A percentile compares a stretch with the other conserved stretches of the same genome.
Evolutionary conservation across 2,113 vertebrate species (phyloP).

Genomic region (Alethe diademata): DNA sequence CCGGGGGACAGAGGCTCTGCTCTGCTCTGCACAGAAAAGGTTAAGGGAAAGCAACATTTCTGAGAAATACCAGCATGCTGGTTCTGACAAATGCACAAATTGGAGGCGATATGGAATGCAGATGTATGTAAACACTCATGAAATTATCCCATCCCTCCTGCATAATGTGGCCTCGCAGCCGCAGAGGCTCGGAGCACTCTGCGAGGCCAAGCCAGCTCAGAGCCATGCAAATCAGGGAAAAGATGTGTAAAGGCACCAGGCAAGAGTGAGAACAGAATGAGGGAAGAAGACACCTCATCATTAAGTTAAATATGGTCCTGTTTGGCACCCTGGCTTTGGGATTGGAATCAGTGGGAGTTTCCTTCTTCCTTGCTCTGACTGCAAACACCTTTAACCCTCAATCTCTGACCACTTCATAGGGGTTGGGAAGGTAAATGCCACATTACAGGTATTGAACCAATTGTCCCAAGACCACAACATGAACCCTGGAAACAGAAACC

Average conservation of each 20-base stretch:
- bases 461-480: background rate
- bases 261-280: background rate
- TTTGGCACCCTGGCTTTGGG: background rate
- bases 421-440: background rate
- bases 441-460: background rate
- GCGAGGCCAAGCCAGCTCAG: background rate
- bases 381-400: background rate
- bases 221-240: background rate
- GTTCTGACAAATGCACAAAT: constrained; percentile 64
- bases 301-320: background rate
- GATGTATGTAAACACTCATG: constrained; percentile 62
- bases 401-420: background rate
- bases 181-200: background rate
- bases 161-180: background rate
- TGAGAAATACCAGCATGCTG: constrained; percentile 47
- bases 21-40: background rate
- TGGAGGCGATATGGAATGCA: constrained; percentile 48
- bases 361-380: background rate
- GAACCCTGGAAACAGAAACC: background rate
- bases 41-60: constrained; percentile 38
- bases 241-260: background rate
- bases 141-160: constrained; percentile 54
- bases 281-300: background rate
- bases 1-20: background rate
- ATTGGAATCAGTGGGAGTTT: background rate